Evolutionary conservation across 1,140 invertebrate species (phyloP).

Genomic region (Nymphalis io): DNA sequence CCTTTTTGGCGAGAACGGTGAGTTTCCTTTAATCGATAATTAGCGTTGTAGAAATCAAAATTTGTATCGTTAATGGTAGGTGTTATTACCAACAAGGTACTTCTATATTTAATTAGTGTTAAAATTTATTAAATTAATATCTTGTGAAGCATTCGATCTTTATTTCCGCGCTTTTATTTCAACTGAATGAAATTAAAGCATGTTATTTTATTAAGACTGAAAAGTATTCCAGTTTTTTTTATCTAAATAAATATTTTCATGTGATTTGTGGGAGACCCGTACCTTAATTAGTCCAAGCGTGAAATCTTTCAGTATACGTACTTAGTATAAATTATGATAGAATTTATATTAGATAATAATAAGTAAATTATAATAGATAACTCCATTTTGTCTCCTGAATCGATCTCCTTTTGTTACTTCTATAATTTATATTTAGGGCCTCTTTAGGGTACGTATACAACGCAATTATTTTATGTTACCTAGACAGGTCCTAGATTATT

Average conservation of each 20-base stretch:
- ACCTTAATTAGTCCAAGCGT: slow-evolving; percentile 75
- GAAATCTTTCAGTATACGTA: slow-evolving; percentile 80
- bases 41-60: slow-evolving; percentile 72
- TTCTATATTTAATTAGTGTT: slow-evolving; percentile 73
- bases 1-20: slow-evolving; percentile 70
- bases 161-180: slow-evolving; percentile 57
- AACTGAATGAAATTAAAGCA: slow-evolving; percentile 48
- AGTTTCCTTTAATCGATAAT: slow-evolving; percentile 73
- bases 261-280: slow-evolving; percentile 61
- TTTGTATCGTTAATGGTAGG: slow-evolving; percentile 68
- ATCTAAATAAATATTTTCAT: slow-evolving; percentile 52
- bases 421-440: slow-evolving; percentile 46
- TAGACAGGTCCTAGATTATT: slow-evolving; percentile 49
- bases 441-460: slow-evolving; percentile 54
- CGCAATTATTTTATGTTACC: slow-evolving; percentile 34
- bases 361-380: slow-evolving; percentile 76
- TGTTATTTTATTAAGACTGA: slow-evolving; percentile 78
- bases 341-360: slow-evolving; percentile 79
- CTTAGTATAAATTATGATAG: slow-evolving; percentile 80
- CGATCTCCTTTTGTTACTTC: slow-evolving; percentile 43
- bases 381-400: slow-evolving; percentile 70
- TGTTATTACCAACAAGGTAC: slow-evolving; percentile 67
- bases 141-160: slow-evolving; percentile 55
- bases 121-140: slow-evolving; percentile 70
- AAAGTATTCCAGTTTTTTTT: slow-evolving; percentile 71